Evolutionary conservation across 2,888 invertebrate species (phyloP).

Genomic region (Allacma fusca): DNA sequence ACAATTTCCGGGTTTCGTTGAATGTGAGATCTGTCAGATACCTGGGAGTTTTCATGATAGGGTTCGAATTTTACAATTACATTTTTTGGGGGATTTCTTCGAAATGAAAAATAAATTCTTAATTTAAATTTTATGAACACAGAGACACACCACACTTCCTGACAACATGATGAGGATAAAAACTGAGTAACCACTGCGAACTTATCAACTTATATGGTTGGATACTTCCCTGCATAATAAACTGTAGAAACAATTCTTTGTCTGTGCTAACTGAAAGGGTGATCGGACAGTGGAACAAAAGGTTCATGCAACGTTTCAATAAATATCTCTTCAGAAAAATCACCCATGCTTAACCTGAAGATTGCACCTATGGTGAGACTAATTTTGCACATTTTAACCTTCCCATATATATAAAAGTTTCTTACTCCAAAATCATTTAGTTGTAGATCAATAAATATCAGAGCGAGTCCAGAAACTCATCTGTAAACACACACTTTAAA

Average conservation of each 20-base stretch:
- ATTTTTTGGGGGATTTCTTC: background rate
- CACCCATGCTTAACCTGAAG: conserved; percentile 19
- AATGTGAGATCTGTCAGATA: background rate
- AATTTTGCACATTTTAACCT: background rate
- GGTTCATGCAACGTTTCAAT: conserved; percentile 36
- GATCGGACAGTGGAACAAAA: conserved; percentile 38
- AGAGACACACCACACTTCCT: background rate
- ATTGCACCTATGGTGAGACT: conserved; percentile 24
- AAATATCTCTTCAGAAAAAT: conserved; percentile 28
- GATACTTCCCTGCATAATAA: conserved; percentile 4
- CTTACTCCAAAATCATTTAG: background rate
- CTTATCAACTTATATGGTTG: conserved; percentile 2
- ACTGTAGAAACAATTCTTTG: conserved; percentile 13
- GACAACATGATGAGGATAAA: background rate
- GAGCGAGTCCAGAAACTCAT: background rate
- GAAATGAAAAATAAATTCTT: too few relatives aligned
- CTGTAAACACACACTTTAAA: background rate
- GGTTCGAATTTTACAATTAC: background rate
- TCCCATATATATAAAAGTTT: conserved; percentile 16
- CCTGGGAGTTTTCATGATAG: background rate
- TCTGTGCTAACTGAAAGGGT: background rate
- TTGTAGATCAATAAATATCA: background rate
- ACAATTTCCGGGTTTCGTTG: background rate
- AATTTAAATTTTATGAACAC: too few relatives aligned
- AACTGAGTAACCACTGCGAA: background rate